These are phyloP conservation scores for Drosophila kanekoi DNA, from an alignment of 2,888 invertebrate species.

Conservation along the genomic window DNA sequence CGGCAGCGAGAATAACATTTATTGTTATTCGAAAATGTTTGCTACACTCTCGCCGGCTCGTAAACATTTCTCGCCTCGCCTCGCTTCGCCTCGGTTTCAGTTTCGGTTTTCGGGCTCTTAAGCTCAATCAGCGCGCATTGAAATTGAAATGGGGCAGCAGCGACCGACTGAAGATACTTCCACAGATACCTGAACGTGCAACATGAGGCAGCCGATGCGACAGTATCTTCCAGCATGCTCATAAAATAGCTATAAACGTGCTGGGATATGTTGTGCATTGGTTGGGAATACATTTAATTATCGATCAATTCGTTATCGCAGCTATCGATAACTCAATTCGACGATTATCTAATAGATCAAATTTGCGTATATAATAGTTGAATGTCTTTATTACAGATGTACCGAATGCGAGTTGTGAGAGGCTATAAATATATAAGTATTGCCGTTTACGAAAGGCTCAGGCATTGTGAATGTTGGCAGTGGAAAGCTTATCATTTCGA, in stretches of 20 bases:
- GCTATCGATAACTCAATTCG: not conserved
- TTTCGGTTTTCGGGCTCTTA: constrained; percentile 39
- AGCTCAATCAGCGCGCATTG: constrained; percentile 60
- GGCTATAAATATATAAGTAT: too few species aligned
- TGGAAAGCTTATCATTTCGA: too few species aligned
- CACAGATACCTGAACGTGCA: constrained; percentile 18
- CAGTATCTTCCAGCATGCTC: constrained; percentile 14
- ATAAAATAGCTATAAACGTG: constrained; percentile 33
- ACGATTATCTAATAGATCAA: too few species aligned
- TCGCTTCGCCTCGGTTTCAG: constrained; percentile 43
- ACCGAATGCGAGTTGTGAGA: too few species aligned
- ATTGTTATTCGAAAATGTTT: constrained; percentile 59
- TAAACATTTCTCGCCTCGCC: constrained; percentile 49
- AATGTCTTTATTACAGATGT: too few species aligned
- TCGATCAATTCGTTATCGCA: not conserved
- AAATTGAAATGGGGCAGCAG: constrained; percentile 46
- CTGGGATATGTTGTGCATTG: not conserved
- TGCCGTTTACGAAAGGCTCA: too few species aligned
- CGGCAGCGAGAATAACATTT: constrained; percentile 40
- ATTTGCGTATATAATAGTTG: too few species aligned
- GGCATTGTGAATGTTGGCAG: too few species aligned
- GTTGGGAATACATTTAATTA: not conserved
- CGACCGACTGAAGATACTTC: constrained; percentile 15
- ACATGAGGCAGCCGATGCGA: constrained; percentile 26
- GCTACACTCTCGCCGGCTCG: constrained; percentile 48